phyloP scores from a whole-genome alignment of 1,140 invertebrate species.

The Helicoverpa zea region DNA sequence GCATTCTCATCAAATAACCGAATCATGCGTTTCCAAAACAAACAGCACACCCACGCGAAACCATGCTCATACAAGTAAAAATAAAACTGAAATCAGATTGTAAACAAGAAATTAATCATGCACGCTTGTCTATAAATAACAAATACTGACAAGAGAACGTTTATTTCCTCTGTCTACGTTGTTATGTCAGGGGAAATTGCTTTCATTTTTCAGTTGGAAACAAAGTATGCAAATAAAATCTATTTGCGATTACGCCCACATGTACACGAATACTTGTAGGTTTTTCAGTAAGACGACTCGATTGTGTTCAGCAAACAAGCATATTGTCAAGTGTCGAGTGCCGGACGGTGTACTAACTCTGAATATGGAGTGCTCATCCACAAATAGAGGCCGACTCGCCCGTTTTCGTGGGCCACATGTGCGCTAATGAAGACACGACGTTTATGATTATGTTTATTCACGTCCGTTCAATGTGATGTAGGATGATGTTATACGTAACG shows the following conservation, averaged over 20 bases:
- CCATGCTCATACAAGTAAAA: constrained; percentile 36
- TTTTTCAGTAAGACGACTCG: constrained; percentile 55
- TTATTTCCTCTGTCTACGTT: constrained; percentile 61
- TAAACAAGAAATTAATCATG: constrained; percentile 49
- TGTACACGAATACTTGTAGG: constrained; percentile 35
- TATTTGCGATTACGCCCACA: constrained; percentile 52
- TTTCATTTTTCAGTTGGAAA: constrained; percentile 71
- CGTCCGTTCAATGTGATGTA: constrained; percentile 23
- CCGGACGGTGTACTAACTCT: constrained; percentile 50
- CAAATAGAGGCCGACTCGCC: constrained; percentile 58
- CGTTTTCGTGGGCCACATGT: constrained; percentile 65
- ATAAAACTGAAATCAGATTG: constrained; percentile 42
- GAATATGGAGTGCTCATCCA: constrained; percentile 62
- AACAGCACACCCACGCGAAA: constrained; percentile 42
- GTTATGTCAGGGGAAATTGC: constrained; percentile 67
- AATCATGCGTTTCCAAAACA: constrained; percentile 51
- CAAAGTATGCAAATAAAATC: constrained; percentile 57
- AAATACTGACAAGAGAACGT: constrained; percentile 27
- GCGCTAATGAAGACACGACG: constrained; percentile 69
- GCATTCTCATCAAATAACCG: constrained; percentile 53
- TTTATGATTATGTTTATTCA: constrained; percentile 61
- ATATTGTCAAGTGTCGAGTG: constrained; percentile 66
- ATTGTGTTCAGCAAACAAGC: constrained; percentile 65
- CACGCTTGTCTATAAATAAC: constrained; percentile 45
- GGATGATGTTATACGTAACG: constrained; percentile 27